Evolutionary conservation across 2,113 vertebrate genomes (phyloP), one percentile per base, ranked within the genome.

Genomic region (Promerops cafer): DNA sequence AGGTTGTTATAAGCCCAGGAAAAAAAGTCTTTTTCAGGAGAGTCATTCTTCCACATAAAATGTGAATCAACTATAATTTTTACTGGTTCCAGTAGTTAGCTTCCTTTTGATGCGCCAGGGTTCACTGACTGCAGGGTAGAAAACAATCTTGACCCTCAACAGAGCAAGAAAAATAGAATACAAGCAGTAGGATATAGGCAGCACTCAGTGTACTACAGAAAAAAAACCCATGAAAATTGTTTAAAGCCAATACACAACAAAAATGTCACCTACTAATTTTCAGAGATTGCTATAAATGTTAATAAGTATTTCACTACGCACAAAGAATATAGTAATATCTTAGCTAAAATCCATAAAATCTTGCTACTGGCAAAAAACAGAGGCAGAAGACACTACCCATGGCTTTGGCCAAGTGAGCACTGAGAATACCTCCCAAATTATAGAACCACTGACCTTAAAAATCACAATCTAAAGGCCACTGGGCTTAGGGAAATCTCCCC

Each of bases 341-440:
- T 17, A 40, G 22, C 16, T 66, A 72, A 87, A 86, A 76, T 39
- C 49, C 37, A 33, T 11, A 6, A 49, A 76, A 37, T 45, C 16
- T 64, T 74, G 6, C 20, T 80, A 2, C 10, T 72, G 59, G 23
- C 44, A 49, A 76, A 82, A 85, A 66, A 13, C 9, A 59, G 52
- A 53, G 18, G 3, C 15, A 72, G 40, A 64, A 72, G 30, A 49
- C 10, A 12, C 8, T 4, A 20, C 21, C 35, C 52, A 30, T 2
- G 2, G n/a, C 24, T 69, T 77, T n/a, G 31, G 20, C 40, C 59
- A 40, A 0, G 0, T 2, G 52, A 66, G 50, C 37, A 44, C n/a
- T 26, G 53, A 59, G 71, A 71, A 63, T 4, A 19, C 18, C 28
- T 60, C 40, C 44, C 39, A 79, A 72, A 44, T 23, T 27, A 35